Percentiles rank a stretch among this genome's conserved stretches.
Evolutionary conservation across 2,113 vertebrate species (phyloP).

Genomic region (Felis chaus): DNA sequence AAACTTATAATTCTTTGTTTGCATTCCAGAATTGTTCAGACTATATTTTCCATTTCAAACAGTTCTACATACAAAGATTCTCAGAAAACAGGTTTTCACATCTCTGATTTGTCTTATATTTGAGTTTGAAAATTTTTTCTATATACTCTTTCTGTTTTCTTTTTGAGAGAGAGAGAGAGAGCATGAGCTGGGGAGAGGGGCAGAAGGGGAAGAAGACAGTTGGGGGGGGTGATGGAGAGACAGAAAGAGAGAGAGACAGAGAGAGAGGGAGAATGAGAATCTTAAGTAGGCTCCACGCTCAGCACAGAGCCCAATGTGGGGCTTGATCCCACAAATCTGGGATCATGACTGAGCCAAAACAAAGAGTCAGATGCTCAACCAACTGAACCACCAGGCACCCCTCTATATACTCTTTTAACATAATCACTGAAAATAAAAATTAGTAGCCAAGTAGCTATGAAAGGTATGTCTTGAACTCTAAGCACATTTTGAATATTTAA

Average conservation of each 20-base stretch:
- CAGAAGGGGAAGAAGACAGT: too few species aligned
- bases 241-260: too few species aligned
- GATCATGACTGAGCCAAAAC: too few species aligned
- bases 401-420: constrained; percentile 17
- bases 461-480: constrained; percentile 22
- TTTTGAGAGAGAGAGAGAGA: too few species aligned
- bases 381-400: too few species aligned
- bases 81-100: neutral
- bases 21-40: neutral
- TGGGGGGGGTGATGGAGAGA: too few species aligned
- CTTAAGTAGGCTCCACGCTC: too few species aligned
- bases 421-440: neutral
- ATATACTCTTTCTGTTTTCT: neutral
- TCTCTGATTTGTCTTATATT: neutral
- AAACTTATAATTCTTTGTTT: constrained; percentile 5
- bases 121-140: neutral
- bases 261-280: too few species aligned
- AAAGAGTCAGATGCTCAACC: too few species aligned
- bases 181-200: too few species aligned
- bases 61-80: neutral
- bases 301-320: too few species aligned
- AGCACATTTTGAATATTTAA: constrained; percentile 22
- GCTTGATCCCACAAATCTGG: too few species aligned
- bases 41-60: neutral
- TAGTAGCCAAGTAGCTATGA: neutral